Conservation (phyloP, 1,140 invertebrate genomes). For the Brachionus sp. region DNA sequence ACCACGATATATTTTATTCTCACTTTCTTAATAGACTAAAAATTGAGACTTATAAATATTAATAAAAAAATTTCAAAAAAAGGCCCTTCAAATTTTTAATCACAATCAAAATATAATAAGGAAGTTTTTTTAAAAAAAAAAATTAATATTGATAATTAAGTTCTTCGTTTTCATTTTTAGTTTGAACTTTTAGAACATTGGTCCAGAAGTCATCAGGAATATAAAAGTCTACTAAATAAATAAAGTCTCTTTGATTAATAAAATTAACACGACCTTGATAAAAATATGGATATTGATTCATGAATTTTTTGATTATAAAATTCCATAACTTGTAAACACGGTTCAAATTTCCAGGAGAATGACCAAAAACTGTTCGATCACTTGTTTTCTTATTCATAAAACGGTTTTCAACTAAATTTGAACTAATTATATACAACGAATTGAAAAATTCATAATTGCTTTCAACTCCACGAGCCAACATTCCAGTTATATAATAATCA, state of each 20-base stretch:
- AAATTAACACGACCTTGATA: not conserved
- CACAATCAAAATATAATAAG: too few species aligned
- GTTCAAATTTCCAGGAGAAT: constrained; percentile 34
- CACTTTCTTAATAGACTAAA: too few species aligned
- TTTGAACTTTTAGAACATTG: not conserved
- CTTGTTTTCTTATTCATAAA: constrained; percentile 13
- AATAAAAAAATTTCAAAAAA: too few species aligned
- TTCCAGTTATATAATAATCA: constrained; percentile 62
- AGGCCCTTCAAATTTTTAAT: too few species aligned
- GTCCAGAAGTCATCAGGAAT: not conserved
- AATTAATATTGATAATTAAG: not conserved
- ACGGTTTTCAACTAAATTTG: not conserved
- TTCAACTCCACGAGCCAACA: constrained; percentile 53
- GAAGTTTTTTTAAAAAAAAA: not conserved
- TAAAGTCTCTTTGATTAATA: not conserved
- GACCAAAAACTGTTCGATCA: constrained; percentile 28
- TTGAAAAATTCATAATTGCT: constrained; percentile 44
- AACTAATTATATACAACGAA: constrained; percentile 35
- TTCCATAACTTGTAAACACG: constrained; percentile 4
- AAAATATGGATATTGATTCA: constrained; percentile 21
- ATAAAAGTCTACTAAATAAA: not conserved
- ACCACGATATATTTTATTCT: too few species aligned
- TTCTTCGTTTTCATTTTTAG: not conserved
- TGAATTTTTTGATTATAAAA: not conserved
- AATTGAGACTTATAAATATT: too few species aligned